Percentiles rank a stretch among this genome's conserved stretches.
These are phyloP conservation scores for Trichomycterus rosablanca DNA, from an alignment of 2,113 vertebrate genomes.

Conservation along the genomic window DNA sequence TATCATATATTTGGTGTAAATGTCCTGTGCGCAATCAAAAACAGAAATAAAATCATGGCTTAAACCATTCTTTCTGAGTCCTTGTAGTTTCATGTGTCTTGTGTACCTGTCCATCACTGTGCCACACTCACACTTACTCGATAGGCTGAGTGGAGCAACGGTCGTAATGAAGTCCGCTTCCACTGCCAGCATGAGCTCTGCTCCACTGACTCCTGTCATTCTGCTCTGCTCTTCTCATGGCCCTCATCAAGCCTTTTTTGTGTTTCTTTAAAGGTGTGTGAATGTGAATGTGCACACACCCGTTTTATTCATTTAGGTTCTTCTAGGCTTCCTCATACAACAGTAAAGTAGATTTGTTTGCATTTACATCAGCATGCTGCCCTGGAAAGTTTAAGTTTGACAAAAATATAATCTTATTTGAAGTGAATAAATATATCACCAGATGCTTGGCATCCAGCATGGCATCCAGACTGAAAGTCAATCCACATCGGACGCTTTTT, in stretches of 20 bases:
- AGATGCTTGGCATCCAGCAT: too few relatives aligned
- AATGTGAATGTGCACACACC: slow-evolving; percentile 28
- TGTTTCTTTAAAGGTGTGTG: slow-evolving; percentile 18
- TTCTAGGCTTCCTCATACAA: slow-evolving; percentile 32
- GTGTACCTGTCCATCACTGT: slow-evolving; percentile 70
- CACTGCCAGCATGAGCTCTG: slow-evolving; percentile 57
- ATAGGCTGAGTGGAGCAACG: slow-evolving; percentile 36
- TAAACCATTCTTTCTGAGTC: slow-evolving; percentile 75
- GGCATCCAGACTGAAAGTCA: too few relatives aligned
- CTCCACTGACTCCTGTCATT: slow-evolving; percentile 52
- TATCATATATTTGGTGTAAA: slow-evolving; percentile 47
- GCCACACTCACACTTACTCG: slow-evolving; percentile 53
- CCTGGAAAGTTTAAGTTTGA: not conserved
- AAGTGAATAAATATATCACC: too few relatives aligned
- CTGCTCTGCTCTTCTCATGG: slow-evolving; percentile 41
- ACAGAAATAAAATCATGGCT: slow-evolving; percentile 63
- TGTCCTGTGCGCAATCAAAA: slow-evolving; percentile 46
- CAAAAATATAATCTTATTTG: too few relatives aligned
- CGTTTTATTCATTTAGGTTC: slow-evolving; percentile 33
- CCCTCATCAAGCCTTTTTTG: slow-evolving; percentile 44
- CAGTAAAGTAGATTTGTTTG: too few relatives aligned
- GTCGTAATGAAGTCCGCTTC: slow-evolving; percentile 39
- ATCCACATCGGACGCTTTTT: too few relatives aligned
- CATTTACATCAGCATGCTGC: slow-evolving; percentile 24
- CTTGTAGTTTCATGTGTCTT: slow-evolving; percentile 74